Percentiles rank a stretch among this genome's conserved stretches.
Conservation (phyloP, 92 coral and sea anemone species). For the Epizoanthus scotinus region DNA sequence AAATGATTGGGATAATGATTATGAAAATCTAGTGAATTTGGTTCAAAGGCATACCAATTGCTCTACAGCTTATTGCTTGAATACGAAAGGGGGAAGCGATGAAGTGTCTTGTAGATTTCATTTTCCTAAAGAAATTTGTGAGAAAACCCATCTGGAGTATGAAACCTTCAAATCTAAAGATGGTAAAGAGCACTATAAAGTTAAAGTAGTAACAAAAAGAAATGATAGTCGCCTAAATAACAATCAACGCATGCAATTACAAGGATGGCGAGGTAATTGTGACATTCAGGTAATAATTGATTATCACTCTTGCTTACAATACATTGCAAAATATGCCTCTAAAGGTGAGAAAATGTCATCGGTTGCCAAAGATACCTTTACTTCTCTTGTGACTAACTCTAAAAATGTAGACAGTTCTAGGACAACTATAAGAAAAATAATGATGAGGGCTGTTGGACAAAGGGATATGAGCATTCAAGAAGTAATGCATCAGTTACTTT, state of each 20-base stretch:
- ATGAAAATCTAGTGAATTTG: conserved; percentile 51
- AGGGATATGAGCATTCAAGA: conserved; percentile 69
- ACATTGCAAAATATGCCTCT: conserved; percentile 31
- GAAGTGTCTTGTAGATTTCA: conserved; percentile 54
- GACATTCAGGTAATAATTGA: conserved; percentile 56
- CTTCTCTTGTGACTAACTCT: not conserved
- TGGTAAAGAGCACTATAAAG: conserved; percentile 52
- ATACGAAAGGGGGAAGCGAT: conserved; percentile 28
- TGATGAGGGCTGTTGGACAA: conserved; percentile 72
- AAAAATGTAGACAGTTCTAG: not conserved
- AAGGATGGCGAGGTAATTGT: conserved; percentile 55
- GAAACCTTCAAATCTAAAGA: conserved; percentile 50
- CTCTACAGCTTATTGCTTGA: conserved; percentile 57
- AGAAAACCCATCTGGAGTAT: conserved; percentile 49
- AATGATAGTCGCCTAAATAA: conserved; percentile 48
- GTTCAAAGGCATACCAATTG: conserved; percentile 59
- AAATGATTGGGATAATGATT: conserved; percentile 49
- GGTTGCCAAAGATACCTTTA: conserved; percentile 37
- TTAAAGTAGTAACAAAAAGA: conserved; percentile 55
- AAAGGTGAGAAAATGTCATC: conserved; percentile 30
- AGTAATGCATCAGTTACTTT: conserved; percentile 63
- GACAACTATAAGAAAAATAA: conserved; percentile 12
- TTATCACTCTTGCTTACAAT: conserved; percentile 51
- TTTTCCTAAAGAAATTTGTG: conserved; percentile 53
- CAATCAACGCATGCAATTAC: conserved; percentile 52